These are phyloP conservation scores for Gephyroberyx darwinii DNA, from an alignment of 2,797 vertebrate species.

Conservation along the genomic window DNA sequence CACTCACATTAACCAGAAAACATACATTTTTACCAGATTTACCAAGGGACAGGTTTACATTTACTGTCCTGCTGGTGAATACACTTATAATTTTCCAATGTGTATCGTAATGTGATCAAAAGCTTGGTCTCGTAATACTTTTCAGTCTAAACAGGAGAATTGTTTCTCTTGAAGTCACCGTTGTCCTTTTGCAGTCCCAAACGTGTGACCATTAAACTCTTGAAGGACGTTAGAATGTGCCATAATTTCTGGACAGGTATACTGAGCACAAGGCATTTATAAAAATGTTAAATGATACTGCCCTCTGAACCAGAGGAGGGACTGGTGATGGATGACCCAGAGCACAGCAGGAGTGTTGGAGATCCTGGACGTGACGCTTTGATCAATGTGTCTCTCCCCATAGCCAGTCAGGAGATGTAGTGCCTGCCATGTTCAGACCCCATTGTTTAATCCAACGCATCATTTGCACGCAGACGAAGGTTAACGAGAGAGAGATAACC, in stretches of 20 bases:
- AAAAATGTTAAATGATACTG: constrained; percentile 59
- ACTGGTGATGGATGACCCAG: constrained; percentile 55
- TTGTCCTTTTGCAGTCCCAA: neutral
- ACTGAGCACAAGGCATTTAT: constrained; percentile 50
- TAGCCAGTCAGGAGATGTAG: constrained; percentile 54
- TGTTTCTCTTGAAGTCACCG: too few relatives aligned
- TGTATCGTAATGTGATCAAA: neutral
- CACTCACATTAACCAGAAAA: too few relatives aligned
- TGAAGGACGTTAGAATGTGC: constrained; percentile 14
- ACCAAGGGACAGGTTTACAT: too few relatives aligned
- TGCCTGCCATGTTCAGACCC: constrained; percentile 47
- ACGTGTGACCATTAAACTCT: constrained; percentile 1
- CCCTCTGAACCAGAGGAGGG: constrained; percentile 44
- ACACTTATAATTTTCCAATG: too few relatives aligned
- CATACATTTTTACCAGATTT: too few relatives aligned
- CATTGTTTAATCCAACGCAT: constrained; percentile 64
- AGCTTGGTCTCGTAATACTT: neutral
- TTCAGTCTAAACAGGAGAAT: too few relatives aligned
- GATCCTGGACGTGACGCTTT: constrained; percentile 59
- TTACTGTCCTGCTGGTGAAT: too few relatives aligned
- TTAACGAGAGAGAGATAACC: constrained; percentile 66
- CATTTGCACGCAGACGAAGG: constrained; percentile 62
- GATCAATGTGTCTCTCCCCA: constrained; percentile 58
- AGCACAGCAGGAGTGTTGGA: constrained; percentile 37
- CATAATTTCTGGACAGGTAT: constrained; percentile 31